Evolutionary conservation across 2,113 vertebrate species (phyloP), one percentile per base, ranked within the genome.

Genomic region (Oceanodroma tethys): DNA sequence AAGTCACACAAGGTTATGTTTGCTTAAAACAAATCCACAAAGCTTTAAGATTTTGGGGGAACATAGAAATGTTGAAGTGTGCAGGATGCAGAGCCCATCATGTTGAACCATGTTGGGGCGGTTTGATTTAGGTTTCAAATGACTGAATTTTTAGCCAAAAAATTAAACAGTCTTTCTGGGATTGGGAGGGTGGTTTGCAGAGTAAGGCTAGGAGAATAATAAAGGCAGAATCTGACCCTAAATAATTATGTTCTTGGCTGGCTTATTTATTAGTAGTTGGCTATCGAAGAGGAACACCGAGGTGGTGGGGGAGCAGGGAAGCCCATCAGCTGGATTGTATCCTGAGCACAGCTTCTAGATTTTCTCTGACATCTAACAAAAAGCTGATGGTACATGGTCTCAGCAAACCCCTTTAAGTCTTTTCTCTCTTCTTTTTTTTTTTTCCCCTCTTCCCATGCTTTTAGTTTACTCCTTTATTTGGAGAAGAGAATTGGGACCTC

Each of bases 401-500:
- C 30, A 89, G 16, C 11, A 91, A 91, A 93, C 18, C 9, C 3
- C 19, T 90, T 68, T 30, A 96, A 83, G 38, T 62, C 0, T 84
- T 87, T 56, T 81, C 5, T 81, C 10, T 89, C 42, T 88, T 26
- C 11, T 82, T 62, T 6, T 21, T 12, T 16, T 16, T 36, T 9
- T 10, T 3, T 11, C 4, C 11, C 10, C 75, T 9, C 27, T 13
- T 8, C 26, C 34, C 66, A 13, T 88, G 52, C 19, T 92, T 97
- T 97, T 85, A 98, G 98, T 88, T 94, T 67, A 67, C 75, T 97
- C 80, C 52, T 81, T 92, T 86, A 34, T 87, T 95, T 47, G 38
- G 67, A 79, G 90, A 97, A 94, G 94, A 88, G 56, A 87, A 73
- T 80, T 67, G 90, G 88, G 93, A 92, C 96, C 95, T 98, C 95